Conservation (phyloP, 2,113 vertebrate genomes). For the Oenanthe oenanthe region DNA sequence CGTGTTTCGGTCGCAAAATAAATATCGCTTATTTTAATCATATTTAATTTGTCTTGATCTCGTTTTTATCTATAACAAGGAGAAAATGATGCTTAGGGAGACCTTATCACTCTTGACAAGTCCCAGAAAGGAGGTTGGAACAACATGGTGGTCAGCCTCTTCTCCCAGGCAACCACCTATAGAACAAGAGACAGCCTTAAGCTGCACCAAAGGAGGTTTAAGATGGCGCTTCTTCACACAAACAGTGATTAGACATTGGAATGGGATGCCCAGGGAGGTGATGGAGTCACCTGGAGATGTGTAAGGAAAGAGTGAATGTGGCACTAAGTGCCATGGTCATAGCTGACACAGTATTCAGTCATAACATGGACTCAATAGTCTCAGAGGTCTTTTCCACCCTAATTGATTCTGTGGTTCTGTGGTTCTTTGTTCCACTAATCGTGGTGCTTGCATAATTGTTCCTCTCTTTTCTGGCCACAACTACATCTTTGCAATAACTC, state of each 20-base stretch:
- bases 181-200: background rate
- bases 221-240: background rate
- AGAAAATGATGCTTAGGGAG: background rate
- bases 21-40: too few species aligned
- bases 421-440: background rate
- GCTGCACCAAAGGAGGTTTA: background rate
- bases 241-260: background rate
- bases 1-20: too few species aligned
- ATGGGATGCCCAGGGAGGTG: background rate
- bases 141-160: accelerated
- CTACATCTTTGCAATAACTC: background rate
- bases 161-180: background rate
- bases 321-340: background rate
- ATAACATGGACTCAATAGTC: background rate
- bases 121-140: background rate
- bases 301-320: background rate
- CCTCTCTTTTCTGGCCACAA: background rate
- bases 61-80: too few species aligned
- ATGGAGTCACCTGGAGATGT: background rate
- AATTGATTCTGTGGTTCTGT: background rate
- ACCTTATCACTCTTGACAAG: background rate
- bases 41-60: too few species aligned
- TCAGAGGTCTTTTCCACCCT: background rate
- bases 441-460: background rate
- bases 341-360: accelerated